Conservation (phyloP, 1,140 invertebrate species). For the Drosophila setifemur region DNA sequence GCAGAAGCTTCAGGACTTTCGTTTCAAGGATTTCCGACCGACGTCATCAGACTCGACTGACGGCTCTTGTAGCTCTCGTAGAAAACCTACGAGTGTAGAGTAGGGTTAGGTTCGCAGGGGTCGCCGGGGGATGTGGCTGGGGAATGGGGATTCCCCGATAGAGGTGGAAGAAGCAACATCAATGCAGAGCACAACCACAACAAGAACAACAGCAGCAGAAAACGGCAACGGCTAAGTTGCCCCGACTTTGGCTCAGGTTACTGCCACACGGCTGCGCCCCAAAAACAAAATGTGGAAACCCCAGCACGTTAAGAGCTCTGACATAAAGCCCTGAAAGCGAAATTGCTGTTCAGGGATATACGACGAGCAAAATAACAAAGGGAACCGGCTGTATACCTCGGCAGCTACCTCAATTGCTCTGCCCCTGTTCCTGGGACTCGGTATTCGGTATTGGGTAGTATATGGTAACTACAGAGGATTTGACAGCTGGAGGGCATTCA, state of each 20-base stretch:
- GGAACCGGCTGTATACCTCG: slow-evolving; percentile 15
- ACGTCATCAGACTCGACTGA: slow-evolving; percentile 60
- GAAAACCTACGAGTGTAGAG: slow-evolving; percentile 72
- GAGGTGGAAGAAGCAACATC: slow-evolving; percentile 62
- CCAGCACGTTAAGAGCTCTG: slow-evolving; percentile 48
- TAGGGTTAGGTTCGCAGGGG: slow-evolving; percentile 45
- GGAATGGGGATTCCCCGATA: slow-evolving; percentile 11
- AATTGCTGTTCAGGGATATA: slow-evolving; percentile 51
- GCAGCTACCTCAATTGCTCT: slow-evolving; percentile 3
- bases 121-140: slow-evolving; percentile 2
- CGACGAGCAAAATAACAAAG: slow-evolving; percentile 26
- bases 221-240: slow-evolving; percentile 21
- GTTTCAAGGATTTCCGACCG: slow-evolving; percentile 77
- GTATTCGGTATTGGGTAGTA: slow-evolving; percentile 9
- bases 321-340: slow-evolving; percentile 61
- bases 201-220: background rate
- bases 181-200: slow-evolving; percentile 51
- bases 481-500: slow-evolving; percentile 8
- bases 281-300: slow-evolving; percentile 54
- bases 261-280: slow-evolving; percentile 59
- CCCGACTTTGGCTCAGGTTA: slow-evolving; percentile 60
- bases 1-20: slow-evolving; percentile 62
- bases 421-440: background rate
- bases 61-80: slow-evolving; percentile 30
- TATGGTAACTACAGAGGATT: slow-evolving; percentile 14